A percentile compares a stretch with the other conserved stretches of the same genome.
Conservation (phyloP, 2,888 invertebrate genomes). For the Malthinus seriepunctatus region DNA sequence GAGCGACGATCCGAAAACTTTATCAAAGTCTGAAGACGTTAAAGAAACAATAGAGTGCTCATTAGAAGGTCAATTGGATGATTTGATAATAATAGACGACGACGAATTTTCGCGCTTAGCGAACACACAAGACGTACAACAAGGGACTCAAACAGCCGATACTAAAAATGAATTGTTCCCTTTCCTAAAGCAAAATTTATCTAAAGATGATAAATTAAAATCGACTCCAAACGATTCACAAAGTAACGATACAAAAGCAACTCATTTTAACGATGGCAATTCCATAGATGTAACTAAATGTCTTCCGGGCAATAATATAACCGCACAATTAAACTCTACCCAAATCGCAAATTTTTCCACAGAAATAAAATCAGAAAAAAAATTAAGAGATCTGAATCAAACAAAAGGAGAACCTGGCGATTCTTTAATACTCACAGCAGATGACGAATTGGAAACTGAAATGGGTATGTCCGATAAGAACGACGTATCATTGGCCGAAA, state of each 20-base stretch:
- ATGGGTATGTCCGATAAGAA: conserved; percentile 5
- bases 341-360: not conserved
- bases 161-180: not conserved
- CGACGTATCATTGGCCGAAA: not conserved
- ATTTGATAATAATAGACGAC: conserved; percentile 6
- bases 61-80: not conserved
- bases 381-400: not conserved
- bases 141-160: not conserved
- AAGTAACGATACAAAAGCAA: not conserved
- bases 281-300: not conserved
- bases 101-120: not conserved
- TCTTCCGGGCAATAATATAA: not conserved
- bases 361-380: not conserved
- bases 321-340: not conserved
- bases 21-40: too few relatives aligned
- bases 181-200: not conserved
- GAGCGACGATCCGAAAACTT: too few relatives aligned
- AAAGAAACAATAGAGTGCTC: not conserved
- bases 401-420: conserved; percentile 4
- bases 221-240: not conserved
- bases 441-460: conserved; percentile 24
- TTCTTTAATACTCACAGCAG: conserved; percentile 19
- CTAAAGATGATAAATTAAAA: not conserved
- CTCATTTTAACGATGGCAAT: not conserved
- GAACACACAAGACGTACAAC: not conserved